Percentiles rank a stretch among this genome's conserved stretches.
These are phyloP conservation scores for Sycophaga agraensis DNA, from an alignment of 1,140 invertebrate species.

Conservation along the genomic window DNA sequence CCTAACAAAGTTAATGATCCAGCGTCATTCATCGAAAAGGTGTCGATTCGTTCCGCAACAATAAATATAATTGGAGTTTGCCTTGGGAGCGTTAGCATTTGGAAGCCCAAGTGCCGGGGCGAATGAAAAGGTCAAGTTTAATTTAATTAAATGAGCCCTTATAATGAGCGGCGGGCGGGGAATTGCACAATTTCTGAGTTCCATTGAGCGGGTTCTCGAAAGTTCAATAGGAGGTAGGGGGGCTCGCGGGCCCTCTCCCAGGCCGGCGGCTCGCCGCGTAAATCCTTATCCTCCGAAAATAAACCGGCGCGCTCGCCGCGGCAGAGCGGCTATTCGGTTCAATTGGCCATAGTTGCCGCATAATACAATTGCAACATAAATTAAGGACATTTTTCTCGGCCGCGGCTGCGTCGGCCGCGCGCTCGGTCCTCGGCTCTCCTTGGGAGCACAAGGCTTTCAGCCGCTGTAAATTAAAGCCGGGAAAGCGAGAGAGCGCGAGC, in stretches of 20 bases:
- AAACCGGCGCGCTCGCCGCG: no score
- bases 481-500: constrained; percentile 35
- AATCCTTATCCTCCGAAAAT: constrained; percentile 6
- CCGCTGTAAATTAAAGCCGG: constrained; percentile 47
- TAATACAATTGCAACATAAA: constrained; percentile 26
- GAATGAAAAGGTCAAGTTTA: no score
- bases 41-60: no score
- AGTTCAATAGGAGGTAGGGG: background rate
- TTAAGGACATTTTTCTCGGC: constrained; percentile 24
- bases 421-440: background rate
- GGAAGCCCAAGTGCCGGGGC: no score
- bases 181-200: constrained; percentile 18
- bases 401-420: background rate
- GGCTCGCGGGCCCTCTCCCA: no score
- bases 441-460: constrained; percentile 34
- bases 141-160: constrained; percentile 1
- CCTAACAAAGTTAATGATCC: no score
- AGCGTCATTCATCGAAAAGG: no score
- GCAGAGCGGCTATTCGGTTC: constrained; percentile 1
- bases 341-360: constrained; percentile 23
- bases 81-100: no score
- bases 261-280: no score
- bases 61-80: no score
- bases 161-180: background rate
- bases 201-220: background rate